Conservation (phyloP, 2,888 invertebrate genomes). For the Ectobius pallidus region DNA sequence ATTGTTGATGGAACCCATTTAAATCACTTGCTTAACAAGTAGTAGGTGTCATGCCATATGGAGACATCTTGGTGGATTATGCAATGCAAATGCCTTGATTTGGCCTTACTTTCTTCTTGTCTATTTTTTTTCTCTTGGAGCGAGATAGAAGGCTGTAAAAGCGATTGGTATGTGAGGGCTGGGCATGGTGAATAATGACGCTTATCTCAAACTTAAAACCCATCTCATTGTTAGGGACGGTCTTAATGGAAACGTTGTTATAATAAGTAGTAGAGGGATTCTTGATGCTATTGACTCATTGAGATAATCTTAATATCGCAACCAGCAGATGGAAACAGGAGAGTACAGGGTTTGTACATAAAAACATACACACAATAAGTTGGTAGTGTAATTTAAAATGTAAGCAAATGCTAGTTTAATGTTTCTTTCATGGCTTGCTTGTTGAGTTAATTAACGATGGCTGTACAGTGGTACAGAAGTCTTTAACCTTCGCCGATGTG, state of each 20-base stretch:
- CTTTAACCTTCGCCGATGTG: too few relatives aligned
- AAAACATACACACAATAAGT: too few relatives aligned
- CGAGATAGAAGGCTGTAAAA: background rate
- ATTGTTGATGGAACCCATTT: too few relatives aligned
- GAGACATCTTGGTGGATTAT: background rate
- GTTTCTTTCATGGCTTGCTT: too few relatives aligned
- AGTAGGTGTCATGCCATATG: too few relatives aligned
- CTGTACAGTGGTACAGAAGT: too few relatives aligned
- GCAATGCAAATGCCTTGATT: background rate
- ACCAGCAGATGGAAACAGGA: background rate
- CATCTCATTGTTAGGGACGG: background rate
- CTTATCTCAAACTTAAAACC: background rate
- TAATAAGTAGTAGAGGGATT: background rate
- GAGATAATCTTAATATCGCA: constrained; percentile 5
- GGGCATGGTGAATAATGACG: constrained; percentile 1
- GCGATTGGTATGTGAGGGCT: constrained; percentile 9
- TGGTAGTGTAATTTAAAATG: too few relatives aligned
- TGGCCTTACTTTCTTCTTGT: background rate
- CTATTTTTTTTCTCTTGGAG: background rate
- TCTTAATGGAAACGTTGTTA: background rate
- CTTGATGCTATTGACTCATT: background rate
- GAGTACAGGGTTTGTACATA: background rate
- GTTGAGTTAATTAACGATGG: too few relatives aligned
- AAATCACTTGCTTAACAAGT: too few relatives aligned
- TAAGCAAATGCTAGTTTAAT: too few relatives aligned